Conservation (phyloP, 2,797 vertebrate species). For the Artibeus lituratus region DNA sequence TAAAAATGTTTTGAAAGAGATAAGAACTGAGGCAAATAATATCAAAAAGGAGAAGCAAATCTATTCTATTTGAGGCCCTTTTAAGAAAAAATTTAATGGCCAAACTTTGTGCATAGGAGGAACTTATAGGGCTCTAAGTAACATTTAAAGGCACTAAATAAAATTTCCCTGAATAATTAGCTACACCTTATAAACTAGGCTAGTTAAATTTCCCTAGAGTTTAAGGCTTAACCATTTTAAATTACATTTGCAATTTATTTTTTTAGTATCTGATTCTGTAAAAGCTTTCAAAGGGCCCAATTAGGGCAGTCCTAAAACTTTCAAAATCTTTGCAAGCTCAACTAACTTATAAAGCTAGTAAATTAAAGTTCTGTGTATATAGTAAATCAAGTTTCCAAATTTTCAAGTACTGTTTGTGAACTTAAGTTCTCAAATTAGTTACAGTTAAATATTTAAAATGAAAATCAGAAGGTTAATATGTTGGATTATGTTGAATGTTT, state of each 20-base stretch:
- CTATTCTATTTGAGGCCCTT: background rate
- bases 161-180: background rate
- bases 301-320: slow-evolving; percentile 1
- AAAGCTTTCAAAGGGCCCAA: background rate
- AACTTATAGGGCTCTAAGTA: background rate
- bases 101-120: background rate
- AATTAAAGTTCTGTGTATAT: background rate
- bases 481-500: background rate
- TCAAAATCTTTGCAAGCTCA: background rate
- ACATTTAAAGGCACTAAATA: background rate
- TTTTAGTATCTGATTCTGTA: background rate
- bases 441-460: background rate
- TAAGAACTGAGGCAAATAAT: background rate
- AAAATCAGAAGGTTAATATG: background rate
- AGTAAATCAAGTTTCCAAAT: background rate
- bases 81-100: background rate
- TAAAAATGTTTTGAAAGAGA: background rate
- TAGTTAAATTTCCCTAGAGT: background rate
- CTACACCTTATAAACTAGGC: background rate
- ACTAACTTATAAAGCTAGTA: background rate
- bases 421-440: background rate
- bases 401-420: background rate
- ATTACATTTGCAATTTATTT: background rate
- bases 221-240: background rate
- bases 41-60: background rate